Percentiles rank a stretch among this genome's conserved stretches.
Evolutionary conservation across 2,888 invertebrate species (phyloP).

Genomic region (Napeogenes sylphis): DNA sequence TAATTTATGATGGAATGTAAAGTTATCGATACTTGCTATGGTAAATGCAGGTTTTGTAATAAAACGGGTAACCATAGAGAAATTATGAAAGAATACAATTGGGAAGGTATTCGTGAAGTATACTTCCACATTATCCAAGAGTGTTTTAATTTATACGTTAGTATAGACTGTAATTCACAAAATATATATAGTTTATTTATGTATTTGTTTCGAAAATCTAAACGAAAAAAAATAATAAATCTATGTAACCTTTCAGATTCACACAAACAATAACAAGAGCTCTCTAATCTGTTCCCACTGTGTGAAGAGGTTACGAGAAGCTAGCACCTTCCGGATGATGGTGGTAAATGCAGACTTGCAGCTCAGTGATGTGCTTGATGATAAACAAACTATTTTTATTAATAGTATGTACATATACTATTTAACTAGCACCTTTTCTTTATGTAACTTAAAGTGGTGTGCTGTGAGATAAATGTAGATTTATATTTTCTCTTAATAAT

Average conservation of each 20-base stretch:
- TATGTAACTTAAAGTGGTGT: too few species aligned
- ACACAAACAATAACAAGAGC: conserved; percentile 39
- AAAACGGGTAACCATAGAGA: conserved; percentile 51
- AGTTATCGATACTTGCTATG: conserved; percentile 32
- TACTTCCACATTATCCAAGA: conserved; percentile 55
- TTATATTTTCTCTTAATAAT: too few species aligned
- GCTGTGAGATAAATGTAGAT: too few species aligned
- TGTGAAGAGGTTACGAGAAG: conserved; percentile 47
- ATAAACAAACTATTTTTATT: conserved; percentile 47
- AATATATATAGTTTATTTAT: neutral
- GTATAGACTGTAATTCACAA: conserved; percentile 28
- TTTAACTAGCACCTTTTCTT: too few species aligned
- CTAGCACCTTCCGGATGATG: conserved; percentile 49
- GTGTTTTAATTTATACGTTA: conserved; percentile 59
- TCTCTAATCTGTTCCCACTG: conserved; percentile 50
- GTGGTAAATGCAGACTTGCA: conserved; percentile 48
- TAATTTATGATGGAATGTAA: conserved; percentile 15
- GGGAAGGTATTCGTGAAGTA: conserved; percentile 49
- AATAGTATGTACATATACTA: conserved; percentile 39
- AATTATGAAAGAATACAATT: conserved; percentile 49
- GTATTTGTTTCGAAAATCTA: neutral
- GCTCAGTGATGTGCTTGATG: conserved; percentile 38
- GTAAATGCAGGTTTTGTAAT: conserved; percentile 58
- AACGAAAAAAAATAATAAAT: conserved; percentile 2
- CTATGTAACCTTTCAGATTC: conserved; percentile 42